Evolutionary conservation across 2,888 invertebrate species (phyloP), one percentile per base, ranked within the genome.

Genomic region (Apodemia duryi): DNA sequence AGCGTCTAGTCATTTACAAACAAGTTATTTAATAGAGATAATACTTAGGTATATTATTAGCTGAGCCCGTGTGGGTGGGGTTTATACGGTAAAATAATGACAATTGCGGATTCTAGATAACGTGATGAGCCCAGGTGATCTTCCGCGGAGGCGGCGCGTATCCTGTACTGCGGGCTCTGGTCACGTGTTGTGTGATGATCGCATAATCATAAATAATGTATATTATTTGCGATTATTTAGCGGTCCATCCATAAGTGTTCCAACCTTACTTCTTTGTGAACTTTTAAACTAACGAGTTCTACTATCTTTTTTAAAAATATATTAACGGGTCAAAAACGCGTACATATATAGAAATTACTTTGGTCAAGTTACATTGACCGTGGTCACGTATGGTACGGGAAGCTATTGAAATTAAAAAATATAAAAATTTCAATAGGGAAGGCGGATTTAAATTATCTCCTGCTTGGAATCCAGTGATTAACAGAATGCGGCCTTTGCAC

Each of bases 61-160:
- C 29, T 57, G 11, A 28, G 52, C 46, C 11, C 4, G 28, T 32
- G 70, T 69, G 66, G 70, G 70, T 66, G 66, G 62, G 41, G 63
- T 54, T 54, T 62, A 64, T 62, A 64, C 51, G 46, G 63, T 60
- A 66, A 71, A 73, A 70, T 72, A 69, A 71, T 73, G 74, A 65
- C 70, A 77, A 77, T 77, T 77, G 72, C 69, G 63, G 68, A 71
- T 70, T 73, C 71, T 70, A 72, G 74, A 74, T 73, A 70, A 67
- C 64, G 62, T 65, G 68, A 67, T 67, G 65, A 65, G 66, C 64
- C 63, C 75, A 75, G 73, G 73, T 73, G 72, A 67, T 68, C 69
- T 75, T 76, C 77, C 77, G 77, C 73, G 77, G 74, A 77, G 78
- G 77, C 73, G 76, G 64, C 46, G 65, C 13, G 7, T 46, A 13